Evolutionary conservation across 2,113 vertebrate species (phyloP).

Genomic region (Poeciliopsis occidentalis): DNA sequence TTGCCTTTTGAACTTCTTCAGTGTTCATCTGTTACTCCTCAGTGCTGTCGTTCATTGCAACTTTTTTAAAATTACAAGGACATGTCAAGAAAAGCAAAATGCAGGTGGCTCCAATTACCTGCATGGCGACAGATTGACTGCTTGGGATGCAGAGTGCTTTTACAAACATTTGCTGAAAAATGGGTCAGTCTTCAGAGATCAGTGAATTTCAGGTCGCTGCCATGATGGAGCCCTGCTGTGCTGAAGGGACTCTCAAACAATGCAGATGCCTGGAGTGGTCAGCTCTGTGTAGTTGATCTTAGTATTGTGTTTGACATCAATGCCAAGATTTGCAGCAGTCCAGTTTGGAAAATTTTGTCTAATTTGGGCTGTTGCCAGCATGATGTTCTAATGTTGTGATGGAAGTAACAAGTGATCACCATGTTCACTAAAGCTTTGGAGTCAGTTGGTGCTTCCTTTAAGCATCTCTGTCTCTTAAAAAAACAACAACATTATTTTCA

Average conservation of each 20-base stretch:
- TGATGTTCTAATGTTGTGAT: neutral
- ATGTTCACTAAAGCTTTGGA: neutral
- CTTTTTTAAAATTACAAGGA: neutral
- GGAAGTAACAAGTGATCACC: neutral
- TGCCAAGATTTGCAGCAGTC: neutral
- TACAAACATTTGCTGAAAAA: neutral
- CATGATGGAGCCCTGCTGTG: neutral
- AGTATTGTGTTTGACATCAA: neutral
- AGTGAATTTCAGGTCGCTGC: neutral
- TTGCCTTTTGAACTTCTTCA: neutral
- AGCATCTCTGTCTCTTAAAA: neutral
- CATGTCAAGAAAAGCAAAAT: neutral
- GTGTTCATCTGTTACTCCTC: slow-evolving; percentile 4
- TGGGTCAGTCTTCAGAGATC: neutral
- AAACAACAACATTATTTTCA: neutral
- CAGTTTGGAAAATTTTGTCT: neutral
- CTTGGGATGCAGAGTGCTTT: neutral
- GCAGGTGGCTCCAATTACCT: neutral
- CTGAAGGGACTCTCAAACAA: neutral
- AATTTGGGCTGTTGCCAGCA: neutral
- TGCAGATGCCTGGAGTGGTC: neutral
- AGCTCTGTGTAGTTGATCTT: neutral
- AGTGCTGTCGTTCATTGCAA: slow-evolving; percentile 25
- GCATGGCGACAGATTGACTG: neutral
- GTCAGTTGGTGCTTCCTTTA: neutral